Evolutionary conservation across 2,797 vertebrate species (phyloP), one percentile per base, ranked within the genome.

Genomic region (Gephyroberyx darwinii): DNA sequence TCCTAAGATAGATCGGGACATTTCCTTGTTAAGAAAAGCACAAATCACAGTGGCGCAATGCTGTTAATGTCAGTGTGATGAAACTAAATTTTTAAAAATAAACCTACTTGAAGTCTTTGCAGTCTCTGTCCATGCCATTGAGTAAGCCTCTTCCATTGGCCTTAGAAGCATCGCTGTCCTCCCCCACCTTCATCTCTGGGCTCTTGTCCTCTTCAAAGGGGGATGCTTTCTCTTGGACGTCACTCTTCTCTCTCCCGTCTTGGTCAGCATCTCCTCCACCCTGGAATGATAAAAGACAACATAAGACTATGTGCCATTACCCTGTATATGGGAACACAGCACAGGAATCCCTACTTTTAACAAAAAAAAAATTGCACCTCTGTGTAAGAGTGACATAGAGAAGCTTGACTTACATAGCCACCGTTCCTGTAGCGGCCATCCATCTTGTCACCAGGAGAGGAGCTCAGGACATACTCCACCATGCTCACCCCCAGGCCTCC

Each of bases 391-490:
- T 0, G 0, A 22, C 10, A 26, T 26, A 26, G 35, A 30, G 22
- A 43, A 3, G 10, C 5, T 37, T 3, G 26, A 96, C 97, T 96
- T 93, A 98, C 97, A 91, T 96, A 99, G 90, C 95, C 95, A 82
- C 97, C 96, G 52, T 99, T 99, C 89, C 97, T 95, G 95, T 98
- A 98, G 83, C 96, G 96, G 69, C 94, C 93, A 69, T 99, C 98
- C 93, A 98, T 95, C 95, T 99, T 99, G 93, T 99, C 97, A 62
- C 97, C 97, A 57, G 98, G 97, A 81, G 98, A 99, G 58, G 98
- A 99, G 93, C 98, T 99, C 87, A 99, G 93, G 72, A 99, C 97
- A 78, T 99, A 99, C 92, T 99, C 98, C 93, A 99, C 98, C 98
- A 99, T 99, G 95, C 98, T 99, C 91, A 99, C 97, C 58, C 98